Percentiles rank a stretch among this genome's conserved stretches.
phyloP scores from a whole-genome alignment of 1,140 invertebrate species.

The Aleiodes sp. region DNA sequence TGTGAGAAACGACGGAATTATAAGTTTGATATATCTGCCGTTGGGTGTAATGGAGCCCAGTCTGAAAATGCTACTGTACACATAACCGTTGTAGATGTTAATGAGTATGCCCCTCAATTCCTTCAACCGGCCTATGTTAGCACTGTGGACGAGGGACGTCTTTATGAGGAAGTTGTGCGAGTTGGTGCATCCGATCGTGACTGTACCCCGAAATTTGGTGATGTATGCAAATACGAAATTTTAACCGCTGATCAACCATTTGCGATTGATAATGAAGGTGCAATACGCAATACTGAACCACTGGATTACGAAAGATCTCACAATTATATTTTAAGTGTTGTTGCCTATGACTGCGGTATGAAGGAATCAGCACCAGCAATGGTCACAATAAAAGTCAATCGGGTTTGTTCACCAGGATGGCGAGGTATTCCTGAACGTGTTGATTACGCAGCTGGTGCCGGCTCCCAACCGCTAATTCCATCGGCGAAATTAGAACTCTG shows the following conservation, averaged over 20 bases:
- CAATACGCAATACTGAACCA: conserved; percentile 90
- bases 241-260: conserved; percentile 90
- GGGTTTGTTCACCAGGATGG: conserved; percentile 69
- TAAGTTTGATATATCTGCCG: conserved; percentile 94
- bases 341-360: conserved; percentile 97
- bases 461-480: conserved; percentile 82
- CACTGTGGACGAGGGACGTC: conserved; percentile 88
- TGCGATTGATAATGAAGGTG: conserved; percentile 89
- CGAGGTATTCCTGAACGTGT: conserved; percentile 87
- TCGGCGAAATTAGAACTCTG: conserved; percentile 88
- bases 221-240: conserved; percentile 97
- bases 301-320: conserved; percentile 90
- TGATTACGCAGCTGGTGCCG: conserved; percentile 88
- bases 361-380: conserved; percentile 88
- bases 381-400: conserved; percentile 91
- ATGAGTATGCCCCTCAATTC: conserved; percentile 92
- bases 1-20: conserved; percentile 94
- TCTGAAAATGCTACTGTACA: conserved; percentile 91
- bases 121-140: conserved; percentile 88
- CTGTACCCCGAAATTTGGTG: conserved; percentile 90
- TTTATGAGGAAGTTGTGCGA: conserved; percentile 89
- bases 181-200: conserved; percentile 92
- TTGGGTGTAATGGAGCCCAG: conserved; percentile 85
- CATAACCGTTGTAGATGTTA: conserved; percentile 94
- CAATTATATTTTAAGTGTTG: conserved; percentile 95